Conservation (phyloP, 2,797 vertebrate genomes). For the Sebastes jordani region DNA sequence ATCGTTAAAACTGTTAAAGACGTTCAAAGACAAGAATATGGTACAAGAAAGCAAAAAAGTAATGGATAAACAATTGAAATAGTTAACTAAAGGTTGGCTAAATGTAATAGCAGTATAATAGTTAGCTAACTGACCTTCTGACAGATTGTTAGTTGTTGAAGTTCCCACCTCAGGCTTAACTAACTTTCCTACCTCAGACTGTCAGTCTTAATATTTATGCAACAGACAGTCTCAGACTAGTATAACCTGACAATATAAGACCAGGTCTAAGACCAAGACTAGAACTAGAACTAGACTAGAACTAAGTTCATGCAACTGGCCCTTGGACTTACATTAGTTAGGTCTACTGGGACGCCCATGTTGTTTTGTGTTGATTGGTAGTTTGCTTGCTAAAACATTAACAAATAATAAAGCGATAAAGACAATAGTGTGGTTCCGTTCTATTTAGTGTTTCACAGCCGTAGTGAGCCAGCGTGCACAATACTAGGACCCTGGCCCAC, state of each 20-base stretch:
- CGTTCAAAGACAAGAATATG: not conserved
- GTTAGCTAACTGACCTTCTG: not conserved
- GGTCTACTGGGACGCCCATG: not conserved
- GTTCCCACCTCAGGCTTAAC: too few species aligned
- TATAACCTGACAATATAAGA: not conserved
- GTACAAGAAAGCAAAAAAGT: not conserved
- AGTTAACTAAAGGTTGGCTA: not conserved
- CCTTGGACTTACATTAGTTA: not conserved
- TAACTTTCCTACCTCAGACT: not conserved
- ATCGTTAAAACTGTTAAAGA: not conserved
- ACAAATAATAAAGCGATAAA: not conserved
- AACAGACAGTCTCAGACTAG: not conserved
- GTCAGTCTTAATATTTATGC: not conserved
- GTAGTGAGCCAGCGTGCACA: too few species aligned
- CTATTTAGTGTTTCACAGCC: too few species aligned
- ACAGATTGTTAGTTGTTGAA: too few species aligned
- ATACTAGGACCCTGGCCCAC: too few species aligned
- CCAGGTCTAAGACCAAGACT: not conserved
- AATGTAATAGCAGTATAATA: too few species aligned
- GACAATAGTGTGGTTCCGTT: not conserved
- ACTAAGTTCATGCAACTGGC: not conserved
- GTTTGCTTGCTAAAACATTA: not conserved
- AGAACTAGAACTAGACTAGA: not conserved
- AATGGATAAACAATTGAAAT: not conserved
- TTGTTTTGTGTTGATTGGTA: not conserved